Conservation (phyloP, 2,797 vertebrate genomes). For the Sebastes paucispinis region DNA sequence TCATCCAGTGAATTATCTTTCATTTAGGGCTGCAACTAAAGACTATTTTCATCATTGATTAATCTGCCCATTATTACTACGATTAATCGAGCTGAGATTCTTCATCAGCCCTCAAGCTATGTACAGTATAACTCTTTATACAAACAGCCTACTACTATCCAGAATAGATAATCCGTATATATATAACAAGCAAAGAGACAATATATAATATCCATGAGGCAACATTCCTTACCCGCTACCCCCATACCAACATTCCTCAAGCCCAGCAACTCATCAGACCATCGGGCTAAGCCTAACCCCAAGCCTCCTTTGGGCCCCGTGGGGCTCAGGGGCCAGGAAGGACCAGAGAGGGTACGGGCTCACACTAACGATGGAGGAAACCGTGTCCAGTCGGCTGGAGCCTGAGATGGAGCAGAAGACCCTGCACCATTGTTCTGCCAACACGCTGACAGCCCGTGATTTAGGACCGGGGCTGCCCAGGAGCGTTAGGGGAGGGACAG, state of each 20-base stretch:
- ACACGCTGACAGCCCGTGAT: slow-evolving; percentile 85
- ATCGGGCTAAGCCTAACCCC: slow-evolving; percentile 59
- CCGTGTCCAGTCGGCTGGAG: slow-evolving; percentile 79
- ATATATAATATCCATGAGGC: slow-evolving; percentile 5
- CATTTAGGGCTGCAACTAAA: neutral
- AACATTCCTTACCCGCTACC: slow-evolving; percentile 23
- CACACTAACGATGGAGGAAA: slow-evolving; percentile 81
- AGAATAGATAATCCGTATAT: neutral
- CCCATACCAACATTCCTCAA: slow-evolving; percentile 38
- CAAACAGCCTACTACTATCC: neutral
- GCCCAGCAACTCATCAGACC: slow-evolving; percentile 50
- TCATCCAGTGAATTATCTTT: neutral
- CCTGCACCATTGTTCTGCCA: slow-evolving; percentile 84
- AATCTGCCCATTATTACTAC: neutral
- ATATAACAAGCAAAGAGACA: neutral
- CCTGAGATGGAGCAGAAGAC: slow-evolving; percentile 74
- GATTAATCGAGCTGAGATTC: neutral
- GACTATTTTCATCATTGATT: neutral
- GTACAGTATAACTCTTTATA: neutral
- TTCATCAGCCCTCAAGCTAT: neutral
- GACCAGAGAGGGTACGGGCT: slow-evolving; percentile 69
- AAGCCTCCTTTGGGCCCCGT: slow-evolving; percentile 55
- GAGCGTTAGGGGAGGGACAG: slow-evolving; percentile 80
- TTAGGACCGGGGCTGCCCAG: slow-evolving; percentile 83
- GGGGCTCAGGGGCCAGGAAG: slow-evolving; percentile 71